A percentile compares a stretch with the other conserved stretches of the same genome.
Conservation (phyloP, 2,797 vertebrate species). For the Bryconaethiops microstoma region DNA sequence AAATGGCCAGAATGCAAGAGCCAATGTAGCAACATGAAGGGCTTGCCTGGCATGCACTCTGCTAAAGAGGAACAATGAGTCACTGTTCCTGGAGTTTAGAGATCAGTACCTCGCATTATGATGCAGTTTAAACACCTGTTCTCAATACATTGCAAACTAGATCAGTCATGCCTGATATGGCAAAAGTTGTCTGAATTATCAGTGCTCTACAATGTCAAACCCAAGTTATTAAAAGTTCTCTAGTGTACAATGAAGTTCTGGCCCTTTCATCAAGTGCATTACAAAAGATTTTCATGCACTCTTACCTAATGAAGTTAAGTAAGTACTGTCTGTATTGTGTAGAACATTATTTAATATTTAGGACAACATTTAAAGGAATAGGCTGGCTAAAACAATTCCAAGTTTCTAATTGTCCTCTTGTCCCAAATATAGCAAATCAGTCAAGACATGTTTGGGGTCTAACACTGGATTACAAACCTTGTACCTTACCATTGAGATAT, state of each 20-base stretch:
- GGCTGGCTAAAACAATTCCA: too few relatives aligned
- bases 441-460: too few relatives aligned
- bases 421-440: too few relatives aligned
- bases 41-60: not conserved
- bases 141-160: not conserved
- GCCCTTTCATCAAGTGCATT: not conserved
- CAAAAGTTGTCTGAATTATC: not conserved
- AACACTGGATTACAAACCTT: too few relatives aligned
- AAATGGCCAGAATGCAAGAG: not conserved
- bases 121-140: not conserved
- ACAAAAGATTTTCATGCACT: not conserved
- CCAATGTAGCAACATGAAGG: not conserved
- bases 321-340: too few relatives aligned
- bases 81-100: not conserved
- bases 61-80: not conserved
- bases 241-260: not conserved
- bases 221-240: not conserved
- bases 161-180: not conserved
- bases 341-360: too few relatives aligned
- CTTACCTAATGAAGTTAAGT: too few relatives aligned
- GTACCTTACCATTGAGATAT: too few relatives aligned
- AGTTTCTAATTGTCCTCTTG: too few relatives aligned
- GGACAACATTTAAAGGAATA: too few relatives aligned
- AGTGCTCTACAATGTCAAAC: not conserved
- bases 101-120: not conserved